Evolutionary conservation across 2,113 vertebrate species (phyloP).

Genomic region (Heteronetta atricapilla): DNA sequence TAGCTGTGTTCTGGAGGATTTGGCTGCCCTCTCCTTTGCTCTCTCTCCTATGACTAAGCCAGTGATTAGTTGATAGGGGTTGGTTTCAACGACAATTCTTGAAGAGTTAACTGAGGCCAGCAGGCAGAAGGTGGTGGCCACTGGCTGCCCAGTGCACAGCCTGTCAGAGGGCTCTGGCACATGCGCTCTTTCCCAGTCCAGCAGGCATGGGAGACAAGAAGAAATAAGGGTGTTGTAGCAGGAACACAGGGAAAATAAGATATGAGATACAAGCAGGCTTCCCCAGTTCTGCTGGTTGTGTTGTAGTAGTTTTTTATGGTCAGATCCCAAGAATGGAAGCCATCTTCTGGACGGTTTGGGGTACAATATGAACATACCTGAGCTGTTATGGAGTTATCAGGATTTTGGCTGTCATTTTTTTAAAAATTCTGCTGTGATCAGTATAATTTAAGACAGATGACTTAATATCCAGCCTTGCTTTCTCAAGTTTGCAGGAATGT

Average conservation of each 20-base stretch:
- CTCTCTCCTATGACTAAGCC: not conserved
- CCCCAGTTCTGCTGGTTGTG: not conserved
- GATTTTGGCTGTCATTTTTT: not conserved
- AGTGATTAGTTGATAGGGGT: not conserved
- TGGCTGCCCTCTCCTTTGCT: not conserved
- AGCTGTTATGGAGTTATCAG: not conserved
- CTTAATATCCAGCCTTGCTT: not conserved
- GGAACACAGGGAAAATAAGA: not conserved
- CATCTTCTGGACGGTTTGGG: not conserved
- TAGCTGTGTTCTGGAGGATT: not conserved
- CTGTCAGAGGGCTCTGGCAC: fast-evolving
- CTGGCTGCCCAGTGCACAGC: fast-evolving
- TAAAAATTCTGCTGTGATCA: not conserved
- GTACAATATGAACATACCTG: not conserved
- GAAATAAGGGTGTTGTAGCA: fast-evolving
- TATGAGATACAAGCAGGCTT: not conserved
- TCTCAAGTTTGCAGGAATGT: not conserved
- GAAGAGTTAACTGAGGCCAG: not conserved
- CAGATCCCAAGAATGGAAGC: not conserved
- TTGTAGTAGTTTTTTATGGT: not conserved
- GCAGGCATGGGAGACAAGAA: not conserved
- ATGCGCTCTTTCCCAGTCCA: fast-evolving
- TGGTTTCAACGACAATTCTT: constrained; percentile 1
- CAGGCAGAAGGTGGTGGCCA: not conserved
- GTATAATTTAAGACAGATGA: not conserved